Percentiles rank a stretch among this genome's conserved stretches.
Conservation (phyloP, 2,113 vertebrate genomes). For the Patagioenas fasciata region DNA sequence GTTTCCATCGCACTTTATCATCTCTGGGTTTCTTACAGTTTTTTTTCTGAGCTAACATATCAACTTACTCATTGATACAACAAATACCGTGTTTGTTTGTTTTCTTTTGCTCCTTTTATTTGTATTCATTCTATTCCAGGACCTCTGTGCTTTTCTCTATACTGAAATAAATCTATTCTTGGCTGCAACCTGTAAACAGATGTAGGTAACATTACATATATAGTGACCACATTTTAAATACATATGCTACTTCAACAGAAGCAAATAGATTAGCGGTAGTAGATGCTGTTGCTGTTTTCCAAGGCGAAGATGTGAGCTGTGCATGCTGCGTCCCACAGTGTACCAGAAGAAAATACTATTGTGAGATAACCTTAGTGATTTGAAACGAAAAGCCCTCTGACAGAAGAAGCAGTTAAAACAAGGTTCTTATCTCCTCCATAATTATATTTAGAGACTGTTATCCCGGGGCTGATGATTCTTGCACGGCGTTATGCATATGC, state of each 20-base stretch:
- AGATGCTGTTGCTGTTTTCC: neutral
- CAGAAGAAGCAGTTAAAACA: neutral
- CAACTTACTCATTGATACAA: neutral
- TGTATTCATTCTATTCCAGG: neutral
- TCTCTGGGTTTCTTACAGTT: neutral
- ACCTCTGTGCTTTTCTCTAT: neutral
- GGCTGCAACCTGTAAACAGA: neutral
- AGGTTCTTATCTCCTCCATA: neutral
- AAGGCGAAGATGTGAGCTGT: neutral
- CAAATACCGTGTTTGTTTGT: fast-evolving
- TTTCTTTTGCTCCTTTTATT: neutral
- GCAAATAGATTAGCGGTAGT: neutral
- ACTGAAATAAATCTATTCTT: neutral
- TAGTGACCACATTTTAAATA: neutral
- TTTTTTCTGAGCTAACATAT: neutral
- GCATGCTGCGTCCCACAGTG: neutral
- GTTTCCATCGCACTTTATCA: fast-evolving
- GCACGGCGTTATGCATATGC: neutral
- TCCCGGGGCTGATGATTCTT: neutral
- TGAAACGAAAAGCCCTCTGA: neutral
- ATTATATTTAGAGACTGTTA: conserved; percentile 2
- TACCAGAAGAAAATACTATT: neutral
- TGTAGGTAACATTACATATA: neutral
- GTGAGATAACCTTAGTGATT: neutral
- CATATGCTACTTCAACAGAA: neutral